Percentiles rank a stretch among this genome's conserved stretches.
Evolutionary conservation across 2,888 invertebrate species (phyloP).

Genomic region (Drosophila tripunctata): DNA sequence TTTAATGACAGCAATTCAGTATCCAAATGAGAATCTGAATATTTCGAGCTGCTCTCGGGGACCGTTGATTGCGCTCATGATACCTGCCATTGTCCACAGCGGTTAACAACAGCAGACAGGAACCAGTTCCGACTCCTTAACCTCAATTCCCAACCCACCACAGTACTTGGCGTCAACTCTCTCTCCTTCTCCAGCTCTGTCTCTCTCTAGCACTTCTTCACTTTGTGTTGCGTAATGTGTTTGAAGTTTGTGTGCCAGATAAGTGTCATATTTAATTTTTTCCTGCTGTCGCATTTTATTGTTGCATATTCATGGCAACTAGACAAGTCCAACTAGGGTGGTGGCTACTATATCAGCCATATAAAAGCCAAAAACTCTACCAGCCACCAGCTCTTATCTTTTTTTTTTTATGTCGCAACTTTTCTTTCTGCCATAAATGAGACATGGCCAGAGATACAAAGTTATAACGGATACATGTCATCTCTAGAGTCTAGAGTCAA

Average conservation of each 20-base stretch:
- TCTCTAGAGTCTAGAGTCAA: neutral
- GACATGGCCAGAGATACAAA: slow-evolving; percentile 17
- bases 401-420: slow-evolving; percentile 74
- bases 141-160: neutral
- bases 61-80: slow-evolving; percentile 65
- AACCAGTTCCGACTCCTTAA: neutral
- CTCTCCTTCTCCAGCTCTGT: too few relatives aligned
- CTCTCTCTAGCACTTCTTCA: neutral
- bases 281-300: slow-evolving; percentile 61
- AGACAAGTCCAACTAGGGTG: neutral
- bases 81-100: slow-evolving; percentile 66
- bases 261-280: slow-evolving; percentile 74
- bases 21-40: too few relatives aligned
- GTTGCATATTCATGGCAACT: slow-evolving; percentile 70
- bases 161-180: neutral
- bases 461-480: slow-evolving; percentile 6
- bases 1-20: slow-evolving; percentile 80
- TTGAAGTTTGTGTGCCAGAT: slow-evolving; percentile 64
- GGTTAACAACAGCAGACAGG: slow-evolving; percentile 6
- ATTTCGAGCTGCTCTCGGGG: slow-evolving; percentile 30
- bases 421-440: slow-evolving; percentile 29
- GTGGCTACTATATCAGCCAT: slow-evolving; percentile 12
- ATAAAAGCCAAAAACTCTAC: neutral
- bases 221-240: slow-evolving; percentile 49
- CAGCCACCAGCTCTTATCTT: slow-evolving; percentile 54